A percentile compares a stretch with the other conserved stretches of the same genome.
Conservation (phyloP, 2,797 vertebrate species). For the Amphiprion clarkii region DNA sequence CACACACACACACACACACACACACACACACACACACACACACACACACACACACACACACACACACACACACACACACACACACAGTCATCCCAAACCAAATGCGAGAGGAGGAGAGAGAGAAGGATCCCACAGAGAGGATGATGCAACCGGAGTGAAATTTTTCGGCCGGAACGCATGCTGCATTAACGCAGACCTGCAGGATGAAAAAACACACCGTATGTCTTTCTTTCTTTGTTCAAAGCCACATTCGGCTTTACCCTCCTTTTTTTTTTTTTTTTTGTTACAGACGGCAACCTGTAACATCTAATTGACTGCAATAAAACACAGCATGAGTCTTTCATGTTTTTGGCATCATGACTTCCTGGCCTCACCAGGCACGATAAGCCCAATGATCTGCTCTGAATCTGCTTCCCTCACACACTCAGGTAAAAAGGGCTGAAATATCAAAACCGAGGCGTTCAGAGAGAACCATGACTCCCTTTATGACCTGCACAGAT, state of each 20-base stretch:
- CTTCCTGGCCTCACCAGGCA: slow-evolving; percentile 60
- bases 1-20: slow-evolving; percentile 49
- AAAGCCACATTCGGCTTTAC: slow-evolving; percentile 65
- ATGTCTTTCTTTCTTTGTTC: slow-evolving; percentile 68
- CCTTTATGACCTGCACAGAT: slow-evolving; percentile 69
- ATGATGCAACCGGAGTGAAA: slow-evolving; percentile 90
- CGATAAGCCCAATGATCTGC: slow-evolving; percentile 39
- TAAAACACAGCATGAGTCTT: slow-evolving; percentile 64
- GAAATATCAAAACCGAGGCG: slow-evolving; percentile 59
- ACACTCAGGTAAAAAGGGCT: slow-evolving; percentile 54
- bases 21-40: slow-evolving; percentile 49
- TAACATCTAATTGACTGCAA: slow-evolving; percentile 73
- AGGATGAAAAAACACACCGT: slow-evolving; percentile 73
- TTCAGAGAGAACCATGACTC: slow-evolving; percentile 57
- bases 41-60: slow-evolving; percentile 49
- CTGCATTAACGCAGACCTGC: slow-evolving; percentile 85
- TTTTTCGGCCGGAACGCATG: slow-evolving; percentile 81
- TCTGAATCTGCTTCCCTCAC: slow-evolving; percentile 50
- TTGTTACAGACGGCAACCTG: slow-evolving; percentile 59
- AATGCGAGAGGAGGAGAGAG: slow-evolving; percentile 76
- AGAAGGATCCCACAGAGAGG: slow-evolving; percentile 81
- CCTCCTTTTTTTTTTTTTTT: slow-evolving; percentile 16
- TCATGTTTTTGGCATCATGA: slow-evolving; percentile 63
- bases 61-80: slow-evolving; percentile 48
- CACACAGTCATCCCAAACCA: slow-evolving; percentile 75